Evolutionary conservation across 2,888 invertebrate species (phyloP).

Genomic region (Cylloceria caligata): DNA sequence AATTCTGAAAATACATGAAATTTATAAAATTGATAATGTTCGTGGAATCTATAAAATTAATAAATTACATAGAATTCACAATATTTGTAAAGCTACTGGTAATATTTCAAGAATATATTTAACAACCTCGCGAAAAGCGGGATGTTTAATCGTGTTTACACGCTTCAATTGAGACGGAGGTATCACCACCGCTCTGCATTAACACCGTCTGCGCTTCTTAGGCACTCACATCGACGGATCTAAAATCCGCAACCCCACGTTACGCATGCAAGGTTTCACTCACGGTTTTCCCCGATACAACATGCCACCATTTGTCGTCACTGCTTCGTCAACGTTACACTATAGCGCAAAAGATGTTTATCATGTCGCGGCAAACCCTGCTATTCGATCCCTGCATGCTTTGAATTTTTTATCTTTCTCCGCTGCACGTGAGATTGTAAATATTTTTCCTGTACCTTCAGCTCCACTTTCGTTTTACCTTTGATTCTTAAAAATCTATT

Average conservation of each 20-base stretch:
- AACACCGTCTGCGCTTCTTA: conserved; percentile 28
- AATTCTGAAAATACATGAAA: background rate
- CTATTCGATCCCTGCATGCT: conserved; percentile 10
- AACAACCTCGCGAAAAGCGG: conserved; percentile 15
- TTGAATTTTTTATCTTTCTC: conserved; percentile 14
- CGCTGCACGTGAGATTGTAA: background rate
- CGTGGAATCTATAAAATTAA: no score
- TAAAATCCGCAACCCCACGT: conserved; percentile 55
- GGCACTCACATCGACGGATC: conserved; percentile 36
- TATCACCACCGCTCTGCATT: conserved; percentile 29
- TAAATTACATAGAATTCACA: no score
- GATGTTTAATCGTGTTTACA: conserved; percentile 54
- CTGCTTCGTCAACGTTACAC: background rate
- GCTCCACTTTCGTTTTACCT: background rate
- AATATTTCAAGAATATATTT: background rate
- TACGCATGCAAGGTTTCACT: conserved; percentile 63
- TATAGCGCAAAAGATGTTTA: conserved; percentile 27
- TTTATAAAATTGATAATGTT: no score
- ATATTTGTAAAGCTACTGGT: background rate
- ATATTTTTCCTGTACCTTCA: background rate
- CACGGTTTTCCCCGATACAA: conserved; percentile 27
- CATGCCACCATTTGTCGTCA: no score
- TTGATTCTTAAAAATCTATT: background rate
- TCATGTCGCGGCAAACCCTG: background rate
- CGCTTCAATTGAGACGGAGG: conserved; percentile 45